These are phyloP conservation scores for Lampris megalopsis DNA, from an alignment of 2,113 vertebrate genomes.

Conservation along the genomic window DNA sequence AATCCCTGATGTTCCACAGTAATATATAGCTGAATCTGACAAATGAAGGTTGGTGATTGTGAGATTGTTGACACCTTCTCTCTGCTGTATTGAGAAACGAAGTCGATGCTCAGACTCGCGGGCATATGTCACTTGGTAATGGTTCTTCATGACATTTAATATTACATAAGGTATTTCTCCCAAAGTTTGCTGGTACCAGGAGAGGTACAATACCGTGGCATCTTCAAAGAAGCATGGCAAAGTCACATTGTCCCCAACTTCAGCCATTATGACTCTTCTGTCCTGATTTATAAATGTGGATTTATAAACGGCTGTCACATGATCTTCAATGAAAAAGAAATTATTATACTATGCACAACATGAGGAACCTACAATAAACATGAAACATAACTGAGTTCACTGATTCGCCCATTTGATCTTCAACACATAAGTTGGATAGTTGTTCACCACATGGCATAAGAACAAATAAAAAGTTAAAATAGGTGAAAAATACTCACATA, in stretches of 20 bases:
- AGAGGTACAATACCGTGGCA: constrained; percentile 18
- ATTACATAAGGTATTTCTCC: constrained; percentile 45
- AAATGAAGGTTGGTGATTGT: constrained; percentile 14
- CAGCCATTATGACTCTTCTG: constrained; percentile 21
- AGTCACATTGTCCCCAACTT: constrained; percentile 35
- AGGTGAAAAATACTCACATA: constrained; percentile 46
- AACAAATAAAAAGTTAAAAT: not conserved
- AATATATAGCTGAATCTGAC: constrained; percentile 53
- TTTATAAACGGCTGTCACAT: not conserved
- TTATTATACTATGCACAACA: not conserved
- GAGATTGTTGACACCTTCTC: constrained; percentile 18
- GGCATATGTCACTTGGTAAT: not conserved
- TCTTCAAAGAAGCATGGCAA: constrained; percentile 36
- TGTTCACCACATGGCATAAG: not conserved
- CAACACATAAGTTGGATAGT: too few relatives aligned
- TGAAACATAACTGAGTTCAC: too few relatives aligned
- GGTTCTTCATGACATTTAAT: constrained; percentile 19
- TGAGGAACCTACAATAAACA: not conserved
- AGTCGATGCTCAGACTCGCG: not conserved
- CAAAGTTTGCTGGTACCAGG: constrained; percentile 62
- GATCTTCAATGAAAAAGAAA: constrained; percentile 19
- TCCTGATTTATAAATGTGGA: constrained; percentile 33
- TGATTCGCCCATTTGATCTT: too few relatives aligned
- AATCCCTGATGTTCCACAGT: constrained; percentile 38
- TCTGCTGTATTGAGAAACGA: not conserved